Evolutionary conservation across 1,140 invertebrate genomes (phyloP).

Genomic region (Thaumetopoea pityocampa): DNA sequence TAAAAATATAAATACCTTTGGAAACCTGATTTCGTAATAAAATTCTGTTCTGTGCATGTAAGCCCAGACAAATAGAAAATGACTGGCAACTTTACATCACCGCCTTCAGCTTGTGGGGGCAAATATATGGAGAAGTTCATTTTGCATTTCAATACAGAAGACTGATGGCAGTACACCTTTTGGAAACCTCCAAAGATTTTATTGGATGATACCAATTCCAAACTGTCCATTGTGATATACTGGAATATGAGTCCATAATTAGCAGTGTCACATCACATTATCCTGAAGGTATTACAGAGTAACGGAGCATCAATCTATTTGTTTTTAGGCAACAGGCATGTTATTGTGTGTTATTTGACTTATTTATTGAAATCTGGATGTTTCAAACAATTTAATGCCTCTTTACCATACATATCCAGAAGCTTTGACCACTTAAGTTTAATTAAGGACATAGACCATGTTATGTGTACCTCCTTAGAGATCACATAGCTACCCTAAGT

Average conservation of each 20-base stretch:
- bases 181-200: slow-evolving; percentile 90
- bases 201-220: slow-evolving; percentile 81
- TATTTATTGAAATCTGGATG: too few relatives aligned
- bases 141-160: slow-evolving; percentile 86
- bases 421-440: too few relatives aligned
- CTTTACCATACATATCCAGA: too few relatives aligned
- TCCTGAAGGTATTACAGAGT: too few relatives aligned
- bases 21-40: slow-evolving; percentile 95
- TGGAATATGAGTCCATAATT: slow-evolving; percentile 22
- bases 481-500: too few relatives aligned
- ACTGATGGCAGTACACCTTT: slow-evolving; percentile 91
- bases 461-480: too few relatives aligned
- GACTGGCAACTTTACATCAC: slow-evolving; percentile 84
- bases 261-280: too few relatives aligned
- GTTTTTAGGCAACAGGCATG: too few relatives aligned
- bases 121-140: slow-evolving; percentile 97
- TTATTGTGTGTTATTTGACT: too few relatives aligned
- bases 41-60: slow-evolving; percentile 97
- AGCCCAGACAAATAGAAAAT: slow-evolving; percentile 96
- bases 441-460: too few relatives aligned
- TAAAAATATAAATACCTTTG: slow-evolving; percentile 83
- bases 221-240: slow-evolving; percentile 53
- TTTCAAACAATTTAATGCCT: too few relatives aligned
- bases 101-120: slow-evolving; percentile 84
- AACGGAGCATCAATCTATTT: too few relatives aligned